Evolutionary conservation across 1,140 invertebrate species (phyloP), one percentile per base, ranked within the genome.

Genomic region (Melitaea cinxia): DNA sequence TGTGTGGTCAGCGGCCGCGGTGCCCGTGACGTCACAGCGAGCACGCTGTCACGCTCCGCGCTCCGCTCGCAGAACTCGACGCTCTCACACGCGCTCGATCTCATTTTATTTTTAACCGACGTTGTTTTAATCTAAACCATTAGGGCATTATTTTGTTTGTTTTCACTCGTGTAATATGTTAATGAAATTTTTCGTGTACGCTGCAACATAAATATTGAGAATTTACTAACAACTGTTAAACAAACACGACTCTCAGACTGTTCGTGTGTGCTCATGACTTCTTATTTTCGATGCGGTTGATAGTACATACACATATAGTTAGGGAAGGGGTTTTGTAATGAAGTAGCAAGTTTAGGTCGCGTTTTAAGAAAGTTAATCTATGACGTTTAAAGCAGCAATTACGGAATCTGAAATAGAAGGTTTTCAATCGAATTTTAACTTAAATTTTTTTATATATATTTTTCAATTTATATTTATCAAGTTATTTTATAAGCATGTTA

Each of bases 91-190:
- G 19, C 49, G 19, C 24, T 26, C 49, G 49, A 7, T 30, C 15
- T 17, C 12, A 17, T 23, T 47, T 47, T 47, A 47, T 47, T 47
- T 47, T 47, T 47, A 47, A 47, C 42, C 42, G 42, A 47, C 30
- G 47, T 57, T 62, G 47, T 49, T 57, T 63, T 61, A 47, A 53
- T 61, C 59, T 35, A 53, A 61, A 61, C 53, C 59, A 53, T 61
- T 61, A 61, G 50, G 37, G 35, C 59, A 53, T 53, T 53, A 42
- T 30, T 17, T 39, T 28, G 59, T 61, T 53, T 53, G 59, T 53
- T 61, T 61, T 52, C 23, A 28, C 49, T 35, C n/a, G 33, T 39
- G 33, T 21, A 30, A 61, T 42, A 61, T 39, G 23, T 58, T 58
- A 58, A 58, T 58, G 42, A 58, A 58, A 42, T 58, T 58, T 33